Evolutionary conservation across 1,140 invertebrate species (phyloP).

Genomic region (Uloborus diversus): DNA sequence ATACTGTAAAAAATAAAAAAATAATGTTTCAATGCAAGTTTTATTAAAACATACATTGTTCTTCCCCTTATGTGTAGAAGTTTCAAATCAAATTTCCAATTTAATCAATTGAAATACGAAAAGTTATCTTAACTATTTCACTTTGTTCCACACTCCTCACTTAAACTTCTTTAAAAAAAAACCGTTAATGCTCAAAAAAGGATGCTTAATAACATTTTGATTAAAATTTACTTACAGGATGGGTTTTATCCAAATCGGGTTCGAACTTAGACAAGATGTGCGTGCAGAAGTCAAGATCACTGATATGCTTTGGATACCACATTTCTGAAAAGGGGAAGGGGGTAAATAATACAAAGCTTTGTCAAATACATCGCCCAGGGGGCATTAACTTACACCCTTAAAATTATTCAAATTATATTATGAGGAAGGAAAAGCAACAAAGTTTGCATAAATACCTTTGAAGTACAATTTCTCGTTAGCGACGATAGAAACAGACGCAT

Average conservation of each 20-base stretch:
- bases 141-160: no score
- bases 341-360: no score
- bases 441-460: constrained; percentile 70
- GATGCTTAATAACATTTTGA: no score
- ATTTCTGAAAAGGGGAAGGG: constrained; percentile 64
- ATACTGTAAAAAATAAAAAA: no score
- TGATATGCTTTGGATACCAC: constrained; percentile 97
- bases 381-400: background rate
- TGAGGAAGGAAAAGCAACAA: background rate
- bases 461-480: constrained; percentile 84
- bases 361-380: background rate
- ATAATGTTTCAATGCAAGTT: no score
- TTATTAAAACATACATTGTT: no score
- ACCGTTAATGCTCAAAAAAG: no score
- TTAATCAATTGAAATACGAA: no score
- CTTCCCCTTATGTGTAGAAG: no score
- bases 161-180: no score
- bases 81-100: no score
- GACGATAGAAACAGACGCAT: constrained; percentile 79
- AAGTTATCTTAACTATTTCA: no score
- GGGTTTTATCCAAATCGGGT: constrained; percentile 85
- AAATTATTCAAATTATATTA: background rate
- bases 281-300: constrained; percentile 96
- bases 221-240: constrained; percentile 87
- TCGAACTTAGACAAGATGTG: constrained; percentile 99